phyloP scores from a whole-genome alignment of 2,797 vertebrate genomes.

The Halcyon leucocephala region DNA sequence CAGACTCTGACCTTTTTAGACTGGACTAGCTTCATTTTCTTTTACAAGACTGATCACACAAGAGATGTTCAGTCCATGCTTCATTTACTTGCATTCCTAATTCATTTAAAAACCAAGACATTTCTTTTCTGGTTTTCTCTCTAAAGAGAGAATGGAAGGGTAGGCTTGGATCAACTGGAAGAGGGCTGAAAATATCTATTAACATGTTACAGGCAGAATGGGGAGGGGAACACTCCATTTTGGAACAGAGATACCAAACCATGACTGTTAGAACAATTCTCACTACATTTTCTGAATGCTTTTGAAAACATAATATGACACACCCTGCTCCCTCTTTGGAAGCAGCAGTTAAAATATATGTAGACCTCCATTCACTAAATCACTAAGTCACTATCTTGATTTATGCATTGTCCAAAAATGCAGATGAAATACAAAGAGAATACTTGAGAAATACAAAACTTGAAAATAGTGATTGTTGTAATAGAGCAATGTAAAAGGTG shows the following conservation, averaged over 20 bases:
- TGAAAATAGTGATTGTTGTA: rapidly evolving
- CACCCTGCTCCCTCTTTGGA: neutral
- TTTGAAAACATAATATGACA: neutral
- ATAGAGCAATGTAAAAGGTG: neutral
- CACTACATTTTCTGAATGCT: neutral
- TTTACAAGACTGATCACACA: neutral
- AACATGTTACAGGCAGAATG: rapidly evolving
- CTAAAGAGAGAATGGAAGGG: neutral
- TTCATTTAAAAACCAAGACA: neutral
- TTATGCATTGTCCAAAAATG: neutral
- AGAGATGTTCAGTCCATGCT: neutral
- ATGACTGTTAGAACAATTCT: neutral
- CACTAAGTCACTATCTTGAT: neutral
- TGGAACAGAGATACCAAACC: neutral
- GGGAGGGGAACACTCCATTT: rapidly evolving
- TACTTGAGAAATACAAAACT: neutral
- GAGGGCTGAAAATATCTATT: neutral
- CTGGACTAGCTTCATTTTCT: neutral
- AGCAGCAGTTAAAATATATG: neutral
- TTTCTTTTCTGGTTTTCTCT: neutral
- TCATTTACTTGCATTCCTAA: neutral
- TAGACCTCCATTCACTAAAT: neutral
- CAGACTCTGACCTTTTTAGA: neutral
- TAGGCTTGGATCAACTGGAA: neutral
- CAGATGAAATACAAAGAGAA: neutral